Evolutionary conservation across 2,888 invertebrate species (phyloP), one percentile per base, ranked within the genome.

Genomic region (Drosophila colorata): DNA sequence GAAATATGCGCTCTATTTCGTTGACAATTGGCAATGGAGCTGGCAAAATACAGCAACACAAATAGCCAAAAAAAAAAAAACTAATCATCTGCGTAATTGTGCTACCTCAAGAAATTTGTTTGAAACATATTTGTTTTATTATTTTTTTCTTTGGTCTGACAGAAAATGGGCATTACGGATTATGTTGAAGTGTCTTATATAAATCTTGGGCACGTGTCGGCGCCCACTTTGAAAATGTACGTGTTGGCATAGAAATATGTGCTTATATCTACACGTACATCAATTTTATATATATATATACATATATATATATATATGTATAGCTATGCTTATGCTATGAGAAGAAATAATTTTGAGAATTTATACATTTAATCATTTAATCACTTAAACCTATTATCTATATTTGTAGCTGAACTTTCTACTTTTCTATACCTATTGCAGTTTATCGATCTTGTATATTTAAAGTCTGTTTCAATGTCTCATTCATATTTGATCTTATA

Each of bases 1-100:
- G n/a, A 83, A 83, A 74, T 80, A 86, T 88, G 68, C 80, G 65
- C 37, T 70, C 67, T 51, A 86, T 71, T 76, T 87, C 57, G 57
- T 67, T 87, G 84, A 88, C 88, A 83, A 83, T 83, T 82, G 82
- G 68, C 76, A 73, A 71, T 63, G 58, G 2, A 14, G 4, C 25
- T 28, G 25, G 25, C 25, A 28, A 28, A 28, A 28, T 28, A 28
- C 25, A 20, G 4, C 25, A 28, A 28, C 20, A 47, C 28, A 37
- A 18, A 16, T 18, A 5, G n/a, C n/a, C n/a, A 33, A 16, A 23
- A 37, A 37, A 46, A 49, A 41, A 37, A 71, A 53, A 53, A 51
- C 49, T 35, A 59, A 64, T 66, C 55, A 72, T 44, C 52, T 28
- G 38, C 63, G 74, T 69, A 78, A 57, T 59, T 68, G 63, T 59